Evolutionary conservation across 2,113 vertebrate genomes (phyloP).

Genomic region (Macrotis lagotis): DNA sequence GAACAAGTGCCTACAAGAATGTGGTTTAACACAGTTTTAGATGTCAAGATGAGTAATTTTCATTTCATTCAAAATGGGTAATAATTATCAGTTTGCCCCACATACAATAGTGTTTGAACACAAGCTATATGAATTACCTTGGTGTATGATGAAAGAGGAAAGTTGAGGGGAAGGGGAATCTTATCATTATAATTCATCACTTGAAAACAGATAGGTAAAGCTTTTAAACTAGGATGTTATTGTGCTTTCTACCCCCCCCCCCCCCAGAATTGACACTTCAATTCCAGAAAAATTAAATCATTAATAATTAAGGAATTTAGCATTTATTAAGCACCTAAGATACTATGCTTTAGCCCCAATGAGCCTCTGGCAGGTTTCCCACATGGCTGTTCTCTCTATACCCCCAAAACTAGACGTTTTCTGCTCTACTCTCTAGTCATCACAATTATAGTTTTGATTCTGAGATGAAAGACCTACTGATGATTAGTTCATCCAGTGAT

Average conservation of each 20-base stretch:
- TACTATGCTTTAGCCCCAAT: not conserved
- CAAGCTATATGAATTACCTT: not conserved
- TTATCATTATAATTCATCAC: not conserved
- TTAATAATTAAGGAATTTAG: not conserved
- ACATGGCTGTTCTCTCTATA: not conserved
- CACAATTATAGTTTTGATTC: no score
- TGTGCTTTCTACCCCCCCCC: not conserved
- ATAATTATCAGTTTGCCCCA: slow-evolving; percentile 7
- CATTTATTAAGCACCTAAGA: not conserved
- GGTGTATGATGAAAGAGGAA: not conserved
- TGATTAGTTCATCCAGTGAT: no score
- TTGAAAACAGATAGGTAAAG: not conserved
- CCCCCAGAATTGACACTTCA: no score
- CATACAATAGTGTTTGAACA: not conserved
- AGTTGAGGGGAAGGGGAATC: not conserved
- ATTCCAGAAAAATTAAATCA: not conserved
- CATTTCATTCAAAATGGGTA: slow-evolving; percentile 42
- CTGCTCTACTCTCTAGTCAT: no score
- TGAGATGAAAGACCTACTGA: no score
- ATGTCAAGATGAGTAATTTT: slow-evolving; percentile 30
- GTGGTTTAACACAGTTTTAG: slow-evolving; percentile 41
- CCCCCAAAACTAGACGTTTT: not conserved
- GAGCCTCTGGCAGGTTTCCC: not conserved
- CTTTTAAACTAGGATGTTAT: not conserved
- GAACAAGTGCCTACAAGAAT: slow-evolving; percentile 12